Base-by-base conservation (phyloP, 2,113 vertebrate species). In the Amphiprion percula region DNA sequence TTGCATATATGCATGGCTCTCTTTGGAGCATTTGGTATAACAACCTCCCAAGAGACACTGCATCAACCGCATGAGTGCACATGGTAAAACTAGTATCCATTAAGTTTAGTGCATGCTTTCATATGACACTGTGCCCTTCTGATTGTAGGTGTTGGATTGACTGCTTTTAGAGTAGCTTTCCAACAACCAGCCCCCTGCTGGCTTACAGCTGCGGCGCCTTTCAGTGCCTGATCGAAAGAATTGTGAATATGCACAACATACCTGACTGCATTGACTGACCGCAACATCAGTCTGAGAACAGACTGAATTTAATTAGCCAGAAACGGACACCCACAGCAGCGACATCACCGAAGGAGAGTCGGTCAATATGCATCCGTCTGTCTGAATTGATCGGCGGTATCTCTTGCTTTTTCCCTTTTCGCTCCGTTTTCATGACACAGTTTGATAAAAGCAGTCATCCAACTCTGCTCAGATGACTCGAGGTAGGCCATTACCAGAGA, bases 391-490 rank as follows among this genome's bases (percentile, higher is more conserved):
- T 79, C 77, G 4, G 14, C 15, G 39, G 39, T 19, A 39, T 47
- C 39, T 87, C 28, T 15, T 10, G 6, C 21, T 30, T 70, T 47
- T 62, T 59, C 4, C n/a, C 49, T 70, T 26, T 44, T 44, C 60
- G 49, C 2, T 21, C n/a, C 21, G 16, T 82, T 76, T 49, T 64
- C 28, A 41, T 30, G 39, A 46, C 53, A 52, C 30, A 37, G 37
- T 87, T 87, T 90, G 83, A 82, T 83, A 75, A 82, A 77, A 65
- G 56, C 58, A 69, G 52, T 44, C 80, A 72, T 83, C 70, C 68
- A 66, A 47, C 53, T 64, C 50, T 52, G 74, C 74, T 80, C 79
- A 71, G 82, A 83, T 89, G 83, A 85, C 77, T 83, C 7, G 24
- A 69, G 76, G 62, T 70, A 39, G 66, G 52, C 65, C 66, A 69